phyloP scores from a whole-genome alignment of 53 echinoderm and acorn worm species.

The Temnopleurus reevesii region DNA sequence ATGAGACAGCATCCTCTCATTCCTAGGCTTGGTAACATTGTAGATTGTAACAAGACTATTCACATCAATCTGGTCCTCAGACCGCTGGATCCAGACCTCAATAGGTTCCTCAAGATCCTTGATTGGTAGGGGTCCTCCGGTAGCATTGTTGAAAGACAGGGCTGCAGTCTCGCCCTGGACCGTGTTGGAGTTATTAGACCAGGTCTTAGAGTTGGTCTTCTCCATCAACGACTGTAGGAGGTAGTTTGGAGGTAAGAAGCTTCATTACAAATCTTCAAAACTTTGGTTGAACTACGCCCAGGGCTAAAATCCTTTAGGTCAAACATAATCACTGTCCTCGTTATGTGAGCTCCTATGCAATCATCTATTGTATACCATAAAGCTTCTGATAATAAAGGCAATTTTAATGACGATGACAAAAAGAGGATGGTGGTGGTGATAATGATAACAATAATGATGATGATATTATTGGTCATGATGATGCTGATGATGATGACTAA shows the following conservation, averaged over 20 bases:
- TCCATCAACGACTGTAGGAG: slow-evolving; percentile 66
- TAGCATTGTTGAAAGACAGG: slow-evolving; percentile 76
- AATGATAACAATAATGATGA: too few species aligned
- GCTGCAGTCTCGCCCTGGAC: slow-evolving; percentile 71
- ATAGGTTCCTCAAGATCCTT: slow-evolving; percentile 75
- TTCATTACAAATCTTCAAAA: too few species aligned
- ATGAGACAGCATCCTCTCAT: slow-evolving; percentile 70
- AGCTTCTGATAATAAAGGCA: too few species aligned
- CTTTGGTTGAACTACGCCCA: too few species aligned
- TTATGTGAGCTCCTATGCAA: too few species aligned
- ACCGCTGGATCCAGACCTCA: slow-evolving; percentile 68
- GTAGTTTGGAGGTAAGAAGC: background rate
- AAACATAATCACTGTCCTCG: too few species aligned
- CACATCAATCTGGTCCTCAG: slow-evolving; percentile 64
- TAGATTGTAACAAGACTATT: slow-evolving; percentile 63
- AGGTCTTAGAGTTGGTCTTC: slow-evolving; percentile 74
- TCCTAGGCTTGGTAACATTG: slow-evolving; percentile 64
- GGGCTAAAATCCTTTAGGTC: too few species aligned
- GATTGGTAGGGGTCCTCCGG: slow-evolving; percentile 72
- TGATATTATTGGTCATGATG: too few species aligned
- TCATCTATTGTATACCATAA: too few species aligned
- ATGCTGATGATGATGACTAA: too few species aligned
- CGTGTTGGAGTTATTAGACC: slow-evolving; percentile 71
- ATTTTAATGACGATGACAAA: too few species aligned
- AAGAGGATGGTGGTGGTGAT: too few species aligned